Evolutionary conservation across 2,113 vertebrate species (phyloP).

Genomic region (Microcebus griseorufus): DNA sequence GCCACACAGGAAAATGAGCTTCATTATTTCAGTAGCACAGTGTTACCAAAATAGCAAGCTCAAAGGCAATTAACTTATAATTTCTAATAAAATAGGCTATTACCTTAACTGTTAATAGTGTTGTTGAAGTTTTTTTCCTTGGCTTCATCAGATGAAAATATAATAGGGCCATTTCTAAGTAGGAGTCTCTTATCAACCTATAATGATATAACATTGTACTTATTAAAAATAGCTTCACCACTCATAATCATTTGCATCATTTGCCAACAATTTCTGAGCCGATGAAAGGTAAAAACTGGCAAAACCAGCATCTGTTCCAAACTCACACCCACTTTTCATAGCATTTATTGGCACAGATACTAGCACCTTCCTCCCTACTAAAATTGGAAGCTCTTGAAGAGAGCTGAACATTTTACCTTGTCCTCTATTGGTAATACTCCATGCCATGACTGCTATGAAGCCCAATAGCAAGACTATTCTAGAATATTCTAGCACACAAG

Average conservation of each 20-base stretch:
- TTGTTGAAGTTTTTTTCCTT: conserved; percentile 48
- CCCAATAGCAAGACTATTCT: background rate
- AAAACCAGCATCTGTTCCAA: background rate
- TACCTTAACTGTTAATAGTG: conserved; percentile 35
- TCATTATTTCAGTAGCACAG: conserved; percentile 34
- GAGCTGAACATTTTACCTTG: background rate
- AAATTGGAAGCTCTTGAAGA: background rate
- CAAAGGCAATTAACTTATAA: conserved; percentile 9
- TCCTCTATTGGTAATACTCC: background rate
- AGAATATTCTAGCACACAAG: background rate
- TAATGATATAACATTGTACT: conserved; percentile 51
- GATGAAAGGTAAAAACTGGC: background rate
- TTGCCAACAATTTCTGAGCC: background rate
- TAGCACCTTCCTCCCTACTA: background rate
- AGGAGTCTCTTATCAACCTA: conserved; percentile 88
- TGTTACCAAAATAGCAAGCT: conserved; percentile 16
- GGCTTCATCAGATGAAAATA: conserved; percentile 80
- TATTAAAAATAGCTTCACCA: background rate
- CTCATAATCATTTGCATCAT: background rate
- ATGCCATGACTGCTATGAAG: background rate
- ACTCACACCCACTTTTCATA: background rate
- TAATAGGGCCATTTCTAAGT: conserved; percentile 89
- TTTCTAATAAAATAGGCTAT: background rate
- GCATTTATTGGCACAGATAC: background rate
- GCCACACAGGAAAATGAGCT: conserved; percentile 3